A percentile compares a stretch with the other conserved stretches of the same genome.
phyloP scores from a whole-genome alignment of 2,113 vertebrate species.

The Apeltes quadracus region DNA sequence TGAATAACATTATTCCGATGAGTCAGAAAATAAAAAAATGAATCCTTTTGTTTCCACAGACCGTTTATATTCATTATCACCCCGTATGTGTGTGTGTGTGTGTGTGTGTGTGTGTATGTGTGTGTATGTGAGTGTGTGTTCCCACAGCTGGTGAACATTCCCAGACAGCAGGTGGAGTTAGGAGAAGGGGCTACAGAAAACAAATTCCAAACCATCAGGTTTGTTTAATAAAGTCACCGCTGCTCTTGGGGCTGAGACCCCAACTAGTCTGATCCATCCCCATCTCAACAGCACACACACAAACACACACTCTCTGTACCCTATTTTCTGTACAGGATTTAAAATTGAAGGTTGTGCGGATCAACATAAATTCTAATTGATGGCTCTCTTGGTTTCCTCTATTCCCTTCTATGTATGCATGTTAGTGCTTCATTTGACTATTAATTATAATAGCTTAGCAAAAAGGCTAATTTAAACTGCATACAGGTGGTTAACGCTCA shows the following conservation, averaged over 20 bases:
- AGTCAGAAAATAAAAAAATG: neutral
- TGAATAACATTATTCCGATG: neutral
- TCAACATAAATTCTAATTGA: neutral
- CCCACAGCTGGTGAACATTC: conserved; percentile 51
- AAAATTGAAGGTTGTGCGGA: neutral
- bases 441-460: neutral
- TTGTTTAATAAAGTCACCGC: conserved; percentile 42
- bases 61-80: neutral
- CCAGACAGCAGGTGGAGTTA: conserved; percentile 53
- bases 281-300: conserved; percentile 15
- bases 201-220: conserved; percentile 31
- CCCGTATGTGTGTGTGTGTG: neutral
- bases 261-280: neutral
- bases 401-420: neutral
- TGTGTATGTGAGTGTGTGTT: conserved; percentile 9
- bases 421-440: neutral
- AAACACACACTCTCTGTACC: neutral
- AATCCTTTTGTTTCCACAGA: neutral
- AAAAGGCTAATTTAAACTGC: neutral
- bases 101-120: neutral
- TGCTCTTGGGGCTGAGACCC: conserved; percentile 23
- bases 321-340: neutral
- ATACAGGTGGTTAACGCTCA: neutral
- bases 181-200: conserved; percentile 31
- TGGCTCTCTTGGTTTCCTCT: neutral